Evolutionary conservation across 2,797 vertebrate species (phyloP).

Genomic region (Triplophysa yarkandensis): DNA sequence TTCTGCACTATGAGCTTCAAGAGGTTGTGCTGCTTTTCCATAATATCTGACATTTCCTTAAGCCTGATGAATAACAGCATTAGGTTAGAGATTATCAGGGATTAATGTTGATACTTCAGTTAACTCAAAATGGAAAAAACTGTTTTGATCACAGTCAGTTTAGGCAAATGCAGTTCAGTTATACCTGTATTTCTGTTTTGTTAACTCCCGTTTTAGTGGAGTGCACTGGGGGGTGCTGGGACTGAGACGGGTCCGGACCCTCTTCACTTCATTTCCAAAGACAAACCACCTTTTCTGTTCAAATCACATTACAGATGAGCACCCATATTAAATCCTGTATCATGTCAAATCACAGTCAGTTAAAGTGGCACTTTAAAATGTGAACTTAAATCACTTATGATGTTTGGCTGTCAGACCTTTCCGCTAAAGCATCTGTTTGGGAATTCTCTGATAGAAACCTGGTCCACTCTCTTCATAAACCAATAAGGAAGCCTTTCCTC

Average conservation of each 20-base stretch:
- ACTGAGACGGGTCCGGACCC: constrained; percentile 31
- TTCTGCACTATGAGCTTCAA: constrained; percentile 85
- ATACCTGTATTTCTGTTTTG: constrained; percentile 86
- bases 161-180: neutral
- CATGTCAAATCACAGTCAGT: neutral
- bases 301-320: constrained; percentile 10
- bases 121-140: neutral
- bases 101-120: neutral
- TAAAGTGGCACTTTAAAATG: neutral
- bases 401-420: constrained; percentile 37
- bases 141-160: too few relatives aligned
- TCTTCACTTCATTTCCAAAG: constrained; percentile 27
- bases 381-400: neutral
- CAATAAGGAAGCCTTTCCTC: constrained; percentile 84
- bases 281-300: constrained; percentile 45
- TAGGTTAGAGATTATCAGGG: neutral
- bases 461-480: constrained; percentile 82
- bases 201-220: constrained; percentile 79
- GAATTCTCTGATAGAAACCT: constrained; percentile 72
- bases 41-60: constrained; percentile 76
- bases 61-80: constrained; percentile 66
- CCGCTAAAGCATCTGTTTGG: constrained; percentile 72
- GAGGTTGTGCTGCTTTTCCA: constrained; percentile 85
- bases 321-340: too few relatives aligned
- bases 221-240: constrained; percentile 48